Percentiles rank a stretch among this genome's conserved stretches.
Conservation (phyloP, 2,113 vertebrate species). For the Brevimyrus niger region DNA sequence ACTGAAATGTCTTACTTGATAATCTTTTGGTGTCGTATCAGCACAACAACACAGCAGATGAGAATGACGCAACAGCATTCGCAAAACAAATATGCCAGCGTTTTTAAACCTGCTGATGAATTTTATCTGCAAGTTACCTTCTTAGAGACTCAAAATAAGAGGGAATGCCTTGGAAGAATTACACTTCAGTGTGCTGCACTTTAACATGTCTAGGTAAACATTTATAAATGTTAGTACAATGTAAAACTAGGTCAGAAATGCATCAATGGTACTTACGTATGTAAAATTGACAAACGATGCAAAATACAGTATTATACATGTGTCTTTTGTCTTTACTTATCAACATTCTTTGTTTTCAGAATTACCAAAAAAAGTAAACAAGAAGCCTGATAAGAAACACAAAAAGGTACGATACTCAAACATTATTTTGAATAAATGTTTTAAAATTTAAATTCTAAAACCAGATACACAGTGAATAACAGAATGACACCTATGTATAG, state of each 20-base stretch:
- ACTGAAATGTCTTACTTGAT: not conserved
- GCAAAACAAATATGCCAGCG: not conserved
- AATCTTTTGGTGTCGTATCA: not conserved
- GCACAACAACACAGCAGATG: not conserved
- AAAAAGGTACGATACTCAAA: constrained; percentile 42
- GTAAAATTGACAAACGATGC: not conserved
- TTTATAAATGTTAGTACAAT: not conserved
- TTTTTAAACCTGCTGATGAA: not conserved
- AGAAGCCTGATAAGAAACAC: constrained; percentile 45
- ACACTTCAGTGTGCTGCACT: not conserved
- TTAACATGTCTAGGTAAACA: not conserved
- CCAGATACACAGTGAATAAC: not conserved
- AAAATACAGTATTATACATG: not conserved
- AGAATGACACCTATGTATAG: not conserved
- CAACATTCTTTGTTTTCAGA: constrained; percentile 37
- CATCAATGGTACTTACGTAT: not conserved
- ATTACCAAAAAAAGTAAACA: constrained; percentile 44
- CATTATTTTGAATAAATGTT: not conserved
- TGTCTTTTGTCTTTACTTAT: not conserved
- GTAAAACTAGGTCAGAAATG: not conserved
- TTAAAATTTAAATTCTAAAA: not conserved
- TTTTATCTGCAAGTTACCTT: not conserved
- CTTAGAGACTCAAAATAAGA: not conserved
- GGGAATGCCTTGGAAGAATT: not conserved
- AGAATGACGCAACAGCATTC: not conserved